Evolutionary conservation across 2,113 vertebrate genomes (phyloP).

Genomic region (Rhinogobius similis): DNA sequence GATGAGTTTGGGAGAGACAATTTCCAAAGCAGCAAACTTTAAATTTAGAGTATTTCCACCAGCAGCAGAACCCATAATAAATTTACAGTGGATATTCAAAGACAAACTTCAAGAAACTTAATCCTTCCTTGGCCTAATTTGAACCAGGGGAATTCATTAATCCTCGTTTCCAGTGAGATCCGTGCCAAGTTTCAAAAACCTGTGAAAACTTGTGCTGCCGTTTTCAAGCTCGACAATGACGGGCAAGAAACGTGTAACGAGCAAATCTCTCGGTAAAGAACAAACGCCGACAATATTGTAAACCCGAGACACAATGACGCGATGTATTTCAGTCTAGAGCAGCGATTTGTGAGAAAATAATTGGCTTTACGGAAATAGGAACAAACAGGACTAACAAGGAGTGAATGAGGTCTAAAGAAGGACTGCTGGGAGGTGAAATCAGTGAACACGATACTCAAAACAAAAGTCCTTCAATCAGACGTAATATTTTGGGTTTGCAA

Average conservation of each 20-base stretch:
- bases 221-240: constrained; percentile 31
- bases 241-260: not conserved
- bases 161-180: constrained; percentile 46
- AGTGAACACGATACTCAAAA: not conserved
- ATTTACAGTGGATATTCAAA: constrained; percentile 57
- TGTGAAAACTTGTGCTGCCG: constrained; percentile 35
- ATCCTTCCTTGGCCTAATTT: constrained; percentile 38
- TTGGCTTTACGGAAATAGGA: not conserved
- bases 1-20: no score
- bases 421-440: not conserved
- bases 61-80: constrained; percentile 9
- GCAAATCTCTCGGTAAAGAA: constrained; percentile 8
- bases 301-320: not conserved
- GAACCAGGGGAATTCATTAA: constrained; percentile 63
- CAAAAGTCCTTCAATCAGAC: not conserved
- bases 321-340: no score
- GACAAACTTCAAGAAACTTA: constrained; percentile 42
- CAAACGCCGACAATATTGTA: not conserved
- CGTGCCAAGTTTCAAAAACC: constrained; percentile 50
- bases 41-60: constrained; percentile 59
- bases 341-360: not conserved
- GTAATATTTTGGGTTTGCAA: not conserved
- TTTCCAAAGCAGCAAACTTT: constrained; percentile 50
- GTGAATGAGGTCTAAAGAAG: not conserved
- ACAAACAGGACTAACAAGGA: not conserved